Percentiles rank a stretch among this genome's conserved stretches.
Conservation (phyloP, 2,888 invertebrate species). For the Elegia similella region DNA sequence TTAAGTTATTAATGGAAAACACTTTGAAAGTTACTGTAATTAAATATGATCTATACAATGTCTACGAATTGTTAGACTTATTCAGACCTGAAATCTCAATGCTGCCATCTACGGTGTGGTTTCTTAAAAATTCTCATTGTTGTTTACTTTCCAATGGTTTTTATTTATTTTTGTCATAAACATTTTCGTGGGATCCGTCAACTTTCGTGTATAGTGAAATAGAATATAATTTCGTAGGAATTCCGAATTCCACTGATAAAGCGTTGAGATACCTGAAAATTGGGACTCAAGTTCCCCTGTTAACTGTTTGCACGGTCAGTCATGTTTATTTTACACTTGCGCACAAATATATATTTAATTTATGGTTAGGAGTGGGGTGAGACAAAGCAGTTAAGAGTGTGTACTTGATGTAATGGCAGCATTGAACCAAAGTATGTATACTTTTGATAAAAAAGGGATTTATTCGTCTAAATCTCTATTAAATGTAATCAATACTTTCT, state of each 20-base stretch:
- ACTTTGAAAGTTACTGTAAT: too few relatives aligned
- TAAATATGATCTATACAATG: neutral
- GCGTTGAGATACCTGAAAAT: conserved; percentile 44
- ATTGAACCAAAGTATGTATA: conserved; percentile 7
- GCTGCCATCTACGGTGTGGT: neutral
- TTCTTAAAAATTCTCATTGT: neutral
- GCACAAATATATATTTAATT: conserved; percentile 12
- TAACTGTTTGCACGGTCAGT: conserved; percentile 39
- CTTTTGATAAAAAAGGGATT: conserved; percentile 6
- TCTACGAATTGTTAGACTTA: too few relatives aligned
- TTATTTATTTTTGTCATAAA: neutral
- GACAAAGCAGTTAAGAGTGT: conserved; percentile 19
- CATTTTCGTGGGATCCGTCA: conserved; percentile 9
- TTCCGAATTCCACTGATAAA: conserved; percentile 27
- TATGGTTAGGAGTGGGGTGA: conserved; percentile 1
- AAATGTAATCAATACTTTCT: too few relatives aligned
- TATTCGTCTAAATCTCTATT: too few relatives aligned
- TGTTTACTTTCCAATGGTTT: neutral
- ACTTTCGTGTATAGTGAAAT: conserved; percentile 19
- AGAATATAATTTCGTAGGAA: conserved; percentile 13
- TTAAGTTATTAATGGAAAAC: too few relatives aligned
- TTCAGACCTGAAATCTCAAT: too few relatives aligned
- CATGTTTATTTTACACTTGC: conserved; percentile 27
- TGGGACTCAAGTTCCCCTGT: conserved; percentile 27
- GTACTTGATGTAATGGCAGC: conserved; percentile 4